Base-by-base conservation (phyloP, 2,888 invertebrate species). In the Megastigmus dorsalis region DNA sequence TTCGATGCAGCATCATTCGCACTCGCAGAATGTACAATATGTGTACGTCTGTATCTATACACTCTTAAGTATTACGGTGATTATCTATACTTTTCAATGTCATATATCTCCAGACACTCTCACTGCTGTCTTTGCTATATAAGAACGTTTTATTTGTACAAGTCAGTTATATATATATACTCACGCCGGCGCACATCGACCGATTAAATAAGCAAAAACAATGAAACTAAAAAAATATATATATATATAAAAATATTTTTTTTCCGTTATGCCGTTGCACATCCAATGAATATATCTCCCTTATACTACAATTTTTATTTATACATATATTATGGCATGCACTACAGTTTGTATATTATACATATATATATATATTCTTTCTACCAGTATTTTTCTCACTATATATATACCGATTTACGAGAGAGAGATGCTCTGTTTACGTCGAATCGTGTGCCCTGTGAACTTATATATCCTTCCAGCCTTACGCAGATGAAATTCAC, bases 101-200 rank as follows among this genome's bases (percentile, higher is more conserved):
- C 48, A 38, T n/a, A n/a, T n/a, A n/a, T 62, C 30, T 71, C 10
- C n/a, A 48, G 45, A 67, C 62, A 71, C 75, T 43, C 33, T 68
- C 62, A 76, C 72, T 77, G 69, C 73, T 77, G 23, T 74, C 9
- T 71, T 75, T 75, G 75, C 66, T 73, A 69, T n/a, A n/a, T n/a
- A 60, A 48, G 33, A 52, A 74, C 62, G 63, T 62, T 77, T 59
- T 71, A 75, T 74, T 60, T 77, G 78, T 78, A 78, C 77, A 75
- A 75, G 13, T 75, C 66, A 70, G n/a, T n/a, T n/a, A n/a, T n/a
- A n/a, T n/a, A n/a, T 28, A 10, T 41, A 38, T 77, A 52, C 18
- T 57, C 57, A 75, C 54, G 57, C 67, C 68, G 73, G 63, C 36
- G 74, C 78, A 76, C 74, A 55, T 76, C 41, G 10, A 48, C 23